A percentile compares a stretch with the other conserved stretches of the same genome.
phyloP scores from a whole-genome alignment of 2,797 vertebrate genomes.

The Triplophysa yarkandensis region DNA sequence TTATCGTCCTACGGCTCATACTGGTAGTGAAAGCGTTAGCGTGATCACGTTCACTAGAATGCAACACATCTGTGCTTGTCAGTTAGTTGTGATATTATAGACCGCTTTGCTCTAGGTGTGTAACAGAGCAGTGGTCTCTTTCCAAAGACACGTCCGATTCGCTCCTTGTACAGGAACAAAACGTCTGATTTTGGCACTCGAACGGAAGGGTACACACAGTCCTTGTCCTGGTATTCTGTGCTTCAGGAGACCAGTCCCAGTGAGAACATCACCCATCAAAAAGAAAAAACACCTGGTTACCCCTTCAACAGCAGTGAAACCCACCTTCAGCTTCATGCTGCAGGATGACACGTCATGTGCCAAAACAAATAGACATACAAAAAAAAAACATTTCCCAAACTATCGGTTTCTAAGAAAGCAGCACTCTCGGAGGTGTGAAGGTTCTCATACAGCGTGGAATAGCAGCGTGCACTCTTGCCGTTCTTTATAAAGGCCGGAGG shows the following conservation, averaged over 20 bases:
- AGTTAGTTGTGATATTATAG: constrained; percentile 28
- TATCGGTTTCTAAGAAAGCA: constrained; percentile 36
- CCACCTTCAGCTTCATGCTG: constrained; percentile 53
- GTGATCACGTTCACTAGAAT: constrained; percentile 33
- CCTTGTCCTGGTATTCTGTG: constrained; percentile 32
- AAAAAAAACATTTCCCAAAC: constrained; percentile 33
- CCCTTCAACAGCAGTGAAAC: not conserved
- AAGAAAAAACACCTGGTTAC: not conserved
- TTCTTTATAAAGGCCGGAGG: constrained; percentile 77
- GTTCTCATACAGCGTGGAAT: constrained; percentile 85
- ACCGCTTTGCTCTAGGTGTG: not conserved
- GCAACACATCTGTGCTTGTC: constrained; percentile 38
- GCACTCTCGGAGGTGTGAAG: constrained; percentile 13
- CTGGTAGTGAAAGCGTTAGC: constrained; percentile 8
- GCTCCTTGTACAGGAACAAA: not conserved
- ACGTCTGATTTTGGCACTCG: constrained; percentile 53
- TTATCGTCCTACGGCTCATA: not conserved
- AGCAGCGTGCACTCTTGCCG: constrained; percentile 89
- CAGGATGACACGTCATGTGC: not conserved
- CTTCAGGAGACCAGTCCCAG: constrained; percentile 46
- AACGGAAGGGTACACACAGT: constrained; percentile 4
- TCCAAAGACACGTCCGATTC: constrained; percentile 9
- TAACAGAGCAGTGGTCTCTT: not conserved
- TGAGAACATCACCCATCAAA: not conserved
- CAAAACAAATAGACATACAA: not conserved